These are phyloP conservation scores for Lissocephala sabroskyi DNA, from an alignment of 2,888 invertebrate genomes.

Conservation along the genomic window DNA sequence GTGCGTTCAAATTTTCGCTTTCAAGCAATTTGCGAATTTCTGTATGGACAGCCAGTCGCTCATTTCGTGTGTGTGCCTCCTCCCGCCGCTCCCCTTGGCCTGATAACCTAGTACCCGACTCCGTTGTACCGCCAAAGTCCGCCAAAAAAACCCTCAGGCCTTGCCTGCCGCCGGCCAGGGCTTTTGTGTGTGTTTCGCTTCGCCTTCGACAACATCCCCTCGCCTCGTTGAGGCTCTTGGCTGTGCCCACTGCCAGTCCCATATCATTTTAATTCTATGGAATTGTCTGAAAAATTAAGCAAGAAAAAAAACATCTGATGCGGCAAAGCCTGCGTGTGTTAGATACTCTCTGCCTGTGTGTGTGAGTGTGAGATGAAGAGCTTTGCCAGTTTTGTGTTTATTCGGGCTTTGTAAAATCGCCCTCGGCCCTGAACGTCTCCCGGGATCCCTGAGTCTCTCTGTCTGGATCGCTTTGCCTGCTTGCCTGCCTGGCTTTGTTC, in stretches of 20 bases:
- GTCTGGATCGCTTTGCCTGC: slow-evolving; percentile 9
- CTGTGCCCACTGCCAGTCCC: slow-evolving; percentile 23
- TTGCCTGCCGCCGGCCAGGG: background rate
- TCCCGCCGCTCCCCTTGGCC: slow-evolving; percentile 32
- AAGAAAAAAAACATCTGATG: slow-evolving; percentile 5
- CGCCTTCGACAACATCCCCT: background rate
- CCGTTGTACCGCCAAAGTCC: too few relatives aligned
- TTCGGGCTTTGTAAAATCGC: slow-evolving; percentile 1
- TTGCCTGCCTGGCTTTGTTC: background rate
- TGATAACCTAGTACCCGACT: slow-evolving; percentile 60
- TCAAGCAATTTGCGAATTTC: slow-evolving; percentile 61
- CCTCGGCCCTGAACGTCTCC: too few relatives aligned
- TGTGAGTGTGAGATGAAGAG: background rate
- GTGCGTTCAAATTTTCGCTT: slow-evolving; percentile 50
- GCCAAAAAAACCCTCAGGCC: background rate
- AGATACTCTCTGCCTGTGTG: background rate
- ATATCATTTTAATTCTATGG: slow-evolving; percentile 58
- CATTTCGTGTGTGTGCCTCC: background rate
- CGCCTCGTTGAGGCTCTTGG: background rate
- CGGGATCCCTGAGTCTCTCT: background rate
- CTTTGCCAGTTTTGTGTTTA: background rate
- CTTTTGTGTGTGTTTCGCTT: slow-evolving; percentile 4
- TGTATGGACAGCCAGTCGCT: slow-evolving; percentile 28
- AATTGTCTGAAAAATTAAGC: slow-evolving; percentile 55
- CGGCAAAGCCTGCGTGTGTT: slow-evolving; percentile 13